phyloP scores from a whole-genome alignment of 2,888 invertebrate genomes.

The Acleris laterana region DNA sequence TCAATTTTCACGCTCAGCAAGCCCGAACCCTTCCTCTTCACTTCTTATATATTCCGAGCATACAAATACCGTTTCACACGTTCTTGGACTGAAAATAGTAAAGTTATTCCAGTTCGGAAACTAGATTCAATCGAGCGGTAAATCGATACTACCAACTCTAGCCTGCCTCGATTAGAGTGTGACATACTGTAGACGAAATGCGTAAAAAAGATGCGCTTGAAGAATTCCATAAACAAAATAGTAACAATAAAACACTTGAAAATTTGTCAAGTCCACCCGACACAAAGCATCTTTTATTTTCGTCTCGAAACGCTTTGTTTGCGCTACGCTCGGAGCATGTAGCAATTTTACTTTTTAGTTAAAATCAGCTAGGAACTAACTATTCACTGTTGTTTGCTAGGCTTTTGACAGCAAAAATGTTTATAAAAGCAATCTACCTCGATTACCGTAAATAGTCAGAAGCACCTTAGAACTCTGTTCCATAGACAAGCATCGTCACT shows the following conservation, averaged over 20 bases:
- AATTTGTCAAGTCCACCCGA: too few species aligned
- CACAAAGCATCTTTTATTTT: too few species aligned
- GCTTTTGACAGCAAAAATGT: too few species aligned
- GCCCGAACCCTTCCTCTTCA: constrained; percentile 15
- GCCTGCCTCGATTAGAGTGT: constrained; percentile 43
- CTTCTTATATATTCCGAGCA: constrained; percentile 14
- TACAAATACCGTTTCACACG: constrained; percentile 28
- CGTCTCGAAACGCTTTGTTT: too few species aligned
- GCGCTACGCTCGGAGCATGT: too few species aligned
- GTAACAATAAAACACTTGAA: too few species aligned
- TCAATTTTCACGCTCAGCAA: constrained; percentile 23
- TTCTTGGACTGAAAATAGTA: constrained; percentile 44
- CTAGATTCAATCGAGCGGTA: constrained; percentile 49
- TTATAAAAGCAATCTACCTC: too few species aligned
- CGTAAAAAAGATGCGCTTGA: neutral
- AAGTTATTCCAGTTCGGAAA: constrained; percentile 47
- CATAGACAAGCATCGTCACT: too few species aligned
- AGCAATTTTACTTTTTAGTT: too few species aligned
- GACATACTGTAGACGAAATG: constrained; percentile 40
- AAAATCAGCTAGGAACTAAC: too few species aligned
- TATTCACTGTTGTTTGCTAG: too few species aligned
- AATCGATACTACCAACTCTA: constrained; percentile 50
- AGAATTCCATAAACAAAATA: neutral
- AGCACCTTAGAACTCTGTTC: neutral
- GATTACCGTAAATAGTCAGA: too few species aligned